Evolutionary conservation across 1,140 invertebrate species (phyloP).

Genomic region (Diorhabda elongata): DNA sequence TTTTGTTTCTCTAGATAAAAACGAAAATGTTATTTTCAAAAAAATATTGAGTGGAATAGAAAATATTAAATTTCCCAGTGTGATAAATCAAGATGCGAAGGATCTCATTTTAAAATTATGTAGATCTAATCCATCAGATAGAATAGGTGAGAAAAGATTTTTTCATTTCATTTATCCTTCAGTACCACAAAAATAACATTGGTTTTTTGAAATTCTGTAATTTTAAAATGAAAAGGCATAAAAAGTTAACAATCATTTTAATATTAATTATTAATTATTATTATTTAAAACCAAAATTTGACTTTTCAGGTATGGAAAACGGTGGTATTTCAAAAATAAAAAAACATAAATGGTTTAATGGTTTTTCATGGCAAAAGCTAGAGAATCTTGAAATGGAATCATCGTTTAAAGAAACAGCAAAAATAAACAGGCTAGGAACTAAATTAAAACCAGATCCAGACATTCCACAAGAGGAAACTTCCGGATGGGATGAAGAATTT

Average conservation of each 20-base stretch:
- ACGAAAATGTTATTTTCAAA: slow-evolving; percentile 91
- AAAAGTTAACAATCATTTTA: too few species aligned
- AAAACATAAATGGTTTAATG: slow-evolving; percentile 73
- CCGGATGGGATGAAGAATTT: slow-evolving; percentile 14
- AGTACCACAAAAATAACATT: too few species aligned
- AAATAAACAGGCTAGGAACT: neutral
- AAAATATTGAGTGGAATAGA: slow-evolving; percentile 89
- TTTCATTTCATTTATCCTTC: slow-evolving; percentile 36
- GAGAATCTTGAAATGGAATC: slow-evolving; percentile 21
- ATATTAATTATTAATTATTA: neutral
- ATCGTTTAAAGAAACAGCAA: slow-evolving; percentile 10
- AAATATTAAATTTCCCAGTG: slow-evolving; percentile 75
- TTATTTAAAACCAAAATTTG: neutral
- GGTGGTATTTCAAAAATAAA: slow-evolving; percentile 88
- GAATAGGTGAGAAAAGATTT: slow-evolving; percentile 81
- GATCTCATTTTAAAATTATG: slow-evolving; percentile 83
- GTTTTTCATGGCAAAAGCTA: slow-evolving; percentile 32
- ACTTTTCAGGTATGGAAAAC: neutral
- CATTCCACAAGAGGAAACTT: neutral
- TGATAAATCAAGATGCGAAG: slow-evolving; percentile 72
- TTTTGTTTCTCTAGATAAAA: slow-evolving; percentile 76
- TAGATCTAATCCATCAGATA: slow-evolving; percentile 80
- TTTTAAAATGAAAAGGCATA: too few species aligned
- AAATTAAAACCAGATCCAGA: neutral
- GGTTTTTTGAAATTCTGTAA: too few species aligned